Evolutionary conservation across 2,113 vertebrate species (phyloP).

Genomic region (Clinocottus analis): DNA sequence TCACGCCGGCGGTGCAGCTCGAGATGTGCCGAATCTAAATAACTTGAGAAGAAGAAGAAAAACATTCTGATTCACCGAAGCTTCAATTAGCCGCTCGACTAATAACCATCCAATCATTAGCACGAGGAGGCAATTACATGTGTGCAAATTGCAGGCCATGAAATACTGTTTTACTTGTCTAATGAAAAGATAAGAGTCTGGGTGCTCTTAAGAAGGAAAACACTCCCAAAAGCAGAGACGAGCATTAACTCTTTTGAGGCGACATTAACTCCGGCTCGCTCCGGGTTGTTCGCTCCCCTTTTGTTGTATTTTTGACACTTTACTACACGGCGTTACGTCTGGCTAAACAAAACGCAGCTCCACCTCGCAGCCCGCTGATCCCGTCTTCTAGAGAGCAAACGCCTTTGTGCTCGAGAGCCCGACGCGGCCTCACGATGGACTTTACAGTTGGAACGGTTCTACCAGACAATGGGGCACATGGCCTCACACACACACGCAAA

Average conservation of each 20-base stretch:
- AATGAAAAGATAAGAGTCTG: conserved; percentile 65
- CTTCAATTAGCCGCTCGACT: conserved; percentile 61
- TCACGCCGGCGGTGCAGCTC: conserved; percentile 13
- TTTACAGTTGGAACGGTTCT: conserved; percentile 24
- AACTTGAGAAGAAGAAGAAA: conserved; percentile 21
- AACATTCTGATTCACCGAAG: conserved; percentile 39
- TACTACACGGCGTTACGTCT: conserved; percentile 40
- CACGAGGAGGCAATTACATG: conserved; percentile 61
- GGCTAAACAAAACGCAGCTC: neutral
- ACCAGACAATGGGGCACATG: conserved; percentile 65
- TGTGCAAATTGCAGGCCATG: conserved; percentile 57
- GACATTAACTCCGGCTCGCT: conserved; percentile 3
- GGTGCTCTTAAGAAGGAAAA: neutral
- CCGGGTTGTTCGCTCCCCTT: neutral
- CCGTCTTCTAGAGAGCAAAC: conserved; percentile 34
- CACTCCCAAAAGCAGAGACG: neutral
- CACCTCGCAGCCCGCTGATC: conserved; percentile 38
- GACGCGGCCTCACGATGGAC: conserved; percentile 36
- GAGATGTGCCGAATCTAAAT: conserved; percentile 15
- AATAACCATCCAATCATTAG: conserved; percentile 66
- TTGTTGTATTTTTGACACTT: neutral
- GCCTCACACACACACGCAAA: conserved; percentile 30
- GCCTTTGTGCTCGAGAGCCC: conserved; percentile 39
- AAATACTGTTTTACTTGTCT: conserved; percentile 62
- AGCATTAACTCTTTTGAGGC: conserved; percentile 22